Conservation (phyloP, 2,888 invertebrate species). For the Euzetes globulus region DNA sequence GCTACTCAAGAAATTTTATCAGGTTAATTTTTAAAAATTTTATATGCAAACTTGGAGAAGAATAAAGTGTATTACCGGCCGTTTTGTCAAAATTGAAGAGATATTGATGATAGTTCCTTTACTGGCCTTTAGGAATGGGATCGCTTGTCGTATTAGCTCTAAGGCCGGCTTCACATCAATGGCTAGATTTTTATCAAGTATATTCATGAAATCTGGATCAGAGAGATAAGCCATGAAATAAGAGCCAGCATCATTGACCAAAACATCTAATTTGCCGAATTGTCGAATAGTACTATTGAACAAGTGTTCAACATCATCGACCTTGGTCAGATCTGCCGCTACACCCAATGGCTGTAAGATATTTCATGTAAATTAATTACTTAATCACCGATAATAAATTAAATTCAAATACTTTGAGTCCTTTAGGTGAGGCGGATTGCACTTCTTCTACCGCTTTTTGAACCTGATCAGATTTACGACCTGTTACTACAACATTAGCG, state of each 20-base stretch:
- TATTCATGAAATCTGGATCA: constrained; percentile 25
- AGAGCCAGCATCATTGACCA: constrained; percentile 35
- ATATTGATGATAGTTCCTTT: constrained; percentile 35
- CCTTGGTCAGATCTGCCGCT: constrained; percentile 28
- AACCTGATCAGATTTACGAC: not conserved
- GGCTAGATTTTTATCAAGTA: not conserved
- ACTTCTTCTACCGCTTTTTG: not conserved
- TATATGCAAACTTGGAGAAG: not conserved
- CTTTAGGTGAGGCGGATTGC: not conserved
- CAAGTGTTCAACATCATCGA: constrained; percentile 17
- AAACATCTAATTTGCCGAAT: constrained; percentile 30
- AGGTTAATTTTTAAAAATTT: not conserved
- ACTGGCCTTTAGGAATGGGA: constrained; percentile 14
- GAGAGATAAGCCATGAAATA: not conserved
- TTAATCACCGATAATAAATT: not conserved
- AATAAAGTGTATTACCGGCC: constrained; percentile 13
- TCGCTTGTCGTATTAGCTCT: constrained; percentile 16
- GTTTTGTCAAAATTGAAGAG: not conserved
- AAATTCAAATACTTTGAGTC: not conserved
- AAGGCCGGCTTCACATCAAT: constrained; percentile 21
- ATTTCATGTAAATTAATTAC: not conserved
- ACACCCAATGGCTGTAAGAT: constrained; percentile 30
- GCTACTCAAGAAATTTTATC: not conserved
- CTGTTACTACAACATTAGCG: not conserved
- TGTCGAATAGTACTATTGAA: not conserved